phyloP scores from a whole-genome alignment of 2,888 invertebrate species.

The Drosophila diplacantha region DNA sequence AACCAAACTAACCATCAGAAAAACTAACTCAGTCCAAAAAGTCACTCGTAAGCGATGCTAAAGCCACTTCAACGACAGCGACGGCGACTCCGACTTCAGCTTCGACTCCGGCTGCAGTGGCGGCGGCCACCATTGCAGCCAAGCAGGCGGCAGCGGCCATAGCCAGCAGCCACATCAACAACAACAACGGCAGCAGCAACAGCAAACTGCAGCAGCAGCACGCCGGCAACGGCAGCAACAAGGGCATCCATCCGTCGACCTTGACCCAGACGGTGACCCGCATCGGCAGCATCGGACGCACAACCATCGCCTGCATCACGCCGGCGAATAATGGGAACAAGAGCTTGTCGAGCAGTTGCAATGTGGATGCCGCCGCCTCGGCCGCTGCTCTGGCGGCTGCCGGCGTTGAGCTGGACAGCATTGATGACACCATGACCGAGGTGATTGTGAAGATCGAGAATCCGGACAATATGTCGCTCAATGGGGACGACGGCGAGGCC shows the following conservation, averaged over 20 bases:
- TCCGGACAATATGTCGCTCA: conserved; percentile 62
- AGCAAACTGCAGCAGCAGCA: conserved; percentile 27
- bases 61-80: conserved; percentile 32
- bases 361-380: conserved; percentile 67
- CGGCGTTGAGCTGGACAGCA: conserved; percentile 73
- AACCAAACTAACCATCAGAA: conserved; percentile 54
- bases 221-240: conserved; percentile 16
- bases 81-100: background rate
- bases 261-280: conserved; percentile 66
- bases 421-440: conserved; percentile 75
- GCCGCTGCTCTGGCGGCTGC: conserved; percentile 72
- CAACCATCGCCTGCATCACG: conserved; percentile 74
- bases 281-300: conserved; percentile 75
- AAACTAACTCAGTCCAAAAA: conserved; percentile 66
- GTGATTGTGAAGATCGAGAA: conserved; percentile 76
- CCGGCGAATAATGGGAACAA: conserved; percentile 59
- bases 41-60: conserved; percentile 51
- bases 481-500: conserved; percentile 64
- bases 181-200: conserved; percentile 25
- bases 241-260: conserved; percentile 28
- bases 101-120: conserved; percentile 26
- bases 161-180: conserved; percentile 28
- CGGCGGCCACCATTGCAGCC: conserved; percentile 20
- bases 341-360: conserved; percentile 57
- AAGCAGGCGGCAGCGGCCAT: conserved; percentile 27